Evolutionary conservation across 2,113 vertebrate genomes (phyloP).

Genomic region (Illadopsis cleaveri): DNA sequence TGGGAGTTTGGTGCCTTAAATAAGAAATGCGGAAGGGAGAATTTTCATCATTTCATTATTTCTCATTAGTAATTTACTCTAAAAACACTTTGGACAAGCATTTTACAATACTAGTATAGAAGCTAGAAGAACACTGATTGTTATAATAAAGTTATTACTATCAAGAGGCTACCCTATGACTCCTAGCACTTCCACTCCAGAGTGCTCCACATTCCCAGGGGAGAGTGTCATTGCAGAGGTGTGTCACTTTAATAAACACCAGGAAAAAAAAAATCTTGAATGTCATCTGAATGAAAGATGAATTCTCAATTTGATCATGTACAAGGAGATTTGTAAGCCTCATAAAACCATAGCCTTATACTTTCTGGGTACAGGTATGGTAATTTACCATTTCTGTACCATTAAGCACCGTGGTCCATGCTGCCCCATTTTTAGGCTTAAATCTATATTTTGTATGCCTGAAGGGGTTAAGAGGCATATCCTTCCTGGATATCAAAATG

Average conservation of each 20-base stretch:
- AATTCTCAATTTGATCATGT: neutral
- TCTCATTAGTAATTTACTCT: neutral
- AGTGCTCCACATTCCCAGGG: neutral
- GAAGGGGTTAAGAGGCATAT: neutral
- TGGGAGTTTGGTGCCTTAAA: slow-evolving; percentile 28
- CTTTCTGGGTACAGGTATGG: neutral
- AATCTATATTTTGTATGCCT: neutral
- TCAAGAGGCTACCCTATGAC: neutral
- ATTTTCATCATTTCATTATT: slow-evolving; percentile 35
- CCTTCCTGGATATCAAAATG: neutral
- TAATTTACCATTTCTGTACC: neutral
- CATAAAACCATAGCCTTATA: neutral
- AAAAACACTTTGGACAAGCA: slow-evolving; percentile 15
- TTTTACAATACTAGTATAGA: neutral
- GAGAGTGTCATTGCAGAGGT: neutral
- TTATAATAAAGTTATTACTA: neutral
- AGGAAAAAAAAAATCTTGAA: neutral
- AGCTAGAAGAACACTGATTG: neutral
- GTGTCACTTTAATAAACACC: neutral
- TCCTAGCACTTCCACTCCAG: neutral
- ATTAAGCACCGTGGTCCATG: neutral
- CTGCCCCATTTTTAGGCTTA: neutral
- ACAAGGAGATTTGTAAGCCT: neutral
- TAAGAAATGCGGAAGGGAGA: slow-evolving; percentile 44
- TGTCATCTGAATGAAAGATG: neutral